Base-by-base conservation (phyloP, 2,113 vertebrate species). In the Eleginops maclovinus region DNA sequence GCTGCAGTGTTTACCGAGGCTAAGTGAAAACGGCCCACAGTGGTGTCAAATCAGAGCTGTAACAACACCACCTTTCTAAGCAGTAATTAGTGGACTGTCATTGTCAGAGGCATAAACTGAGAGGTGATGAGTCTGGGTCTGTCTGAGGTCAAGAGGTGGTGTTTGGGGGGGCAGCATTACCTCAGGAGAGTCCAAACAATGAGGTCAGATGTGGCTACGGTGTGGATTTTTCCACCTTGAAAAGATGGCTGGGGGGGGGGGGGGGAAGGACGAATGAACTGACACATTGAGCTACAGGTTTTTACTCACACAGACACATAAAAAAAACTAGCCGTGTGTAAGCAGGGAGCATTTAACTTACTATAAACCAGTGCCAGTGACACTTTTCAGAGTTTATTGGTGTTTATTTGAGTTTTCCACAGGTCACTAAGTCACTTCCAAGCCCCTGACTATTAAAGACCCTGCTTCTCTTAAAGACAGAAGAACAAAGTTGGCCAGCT, bases 401-500 rank as follows among this genome's bases (percentile, higher is more conserved):
- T 87, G 83, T 89, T 93, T 90, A 91, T 91, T 89, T 94, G 51
- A 92, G 70, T 85, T 89, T 88, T 7, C 82, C 60, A 61, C 53
- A 51, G 76, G 63, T 84, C 79, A 41, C 76, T 44, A 49, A 84
- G 44, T 73, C 75, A 74, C 74, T 82, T 81, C 47, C 69, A 72
- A 85, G 78, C 56, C 70, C 43, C 1, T 1, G 58, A 55, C 43
- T 70, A 74, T 85, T 89, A 88, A 82, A 85, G 53, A 64, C 36
- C 74, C 22, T 76, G 83, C 71, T 83, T 50, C 54, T 82, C 31
- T 88, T 91, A 78, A 92, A 85, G 88, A 89, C 40, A 86, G 24
- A 68, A 26, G 63, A 84, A 79, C 44, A 61, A 66, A 81, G 69
- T 75, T 69, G n/a, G 22, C 56, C 54, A 28, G 40, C 77, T 81